A percentile compares a stretch with the other conserved stretches of the same genome.
These are phyloP conservation scores for Carabus problematicus DNA, from an alignment of 2,888 invertebrate species.

Conservation along the genomic window DNA sequence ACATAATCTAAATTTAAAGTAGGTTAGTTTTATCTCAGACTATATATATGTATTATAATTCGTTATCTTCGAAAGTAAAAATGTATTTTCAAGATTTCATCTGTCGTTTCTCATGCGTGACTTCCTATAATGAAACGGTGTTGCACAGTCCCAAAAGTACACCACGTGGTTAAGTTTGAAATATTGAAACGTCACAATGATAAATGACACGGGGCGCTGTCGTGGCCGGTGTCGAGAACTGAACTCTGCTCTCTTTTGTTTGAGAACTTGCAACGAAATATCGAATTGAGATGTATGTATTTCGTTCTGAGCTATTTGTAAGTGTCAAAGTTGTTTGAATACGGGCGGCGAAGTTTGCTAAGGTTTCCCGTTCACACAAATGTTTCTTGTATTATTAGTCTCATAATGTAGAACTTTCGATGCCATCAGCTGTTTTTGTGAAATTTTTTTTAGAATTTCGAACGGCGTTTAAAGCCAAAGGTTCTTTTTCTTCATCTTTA, in stretches of 20 bases:
- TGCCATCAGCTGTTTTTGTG: not conserved
- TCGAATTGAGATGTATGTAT: no score
- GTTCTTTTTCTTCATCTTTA: no score
- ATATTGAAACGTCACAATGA: slow-evolving; percentile 39
- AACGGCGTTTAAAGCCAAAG: no score
- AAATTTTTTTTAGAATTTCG: not conserved
- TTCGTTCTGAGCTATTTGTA: no score
- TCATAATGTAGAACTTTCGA: not conserved
- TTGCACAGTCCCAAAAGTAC: slow-evolving; percentile 16
- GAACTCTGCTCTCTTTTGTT: not conserved
- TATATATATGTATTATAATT: no score
- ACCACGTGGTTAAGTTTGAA: slow-evolving; percentile 27
- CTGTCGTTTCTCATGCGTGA: no score
- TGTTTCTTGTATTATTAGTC: not conserved
- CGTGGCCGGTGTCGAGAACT: not conserved
- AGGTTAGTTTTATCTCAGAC: no score
- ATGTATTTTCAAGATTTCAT: no score
- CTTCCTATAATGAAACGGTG: not conserved
- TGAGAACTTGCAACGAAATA: no score
- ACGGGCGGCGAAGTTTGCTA: not conserved
- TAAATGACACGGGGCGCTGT: slow-evolving; percentile 12
- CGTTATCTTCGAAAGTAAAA: no score
- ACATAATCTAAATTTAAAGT: no score
- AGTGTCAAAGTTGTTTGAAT: no score
- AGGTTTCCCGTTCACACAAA: not conserved